These are phyloP conservation scores for Sardina pilchardus DNA, from an alignment of 2,113 vertebrate species.

Conservation along the genomic window DNA sequence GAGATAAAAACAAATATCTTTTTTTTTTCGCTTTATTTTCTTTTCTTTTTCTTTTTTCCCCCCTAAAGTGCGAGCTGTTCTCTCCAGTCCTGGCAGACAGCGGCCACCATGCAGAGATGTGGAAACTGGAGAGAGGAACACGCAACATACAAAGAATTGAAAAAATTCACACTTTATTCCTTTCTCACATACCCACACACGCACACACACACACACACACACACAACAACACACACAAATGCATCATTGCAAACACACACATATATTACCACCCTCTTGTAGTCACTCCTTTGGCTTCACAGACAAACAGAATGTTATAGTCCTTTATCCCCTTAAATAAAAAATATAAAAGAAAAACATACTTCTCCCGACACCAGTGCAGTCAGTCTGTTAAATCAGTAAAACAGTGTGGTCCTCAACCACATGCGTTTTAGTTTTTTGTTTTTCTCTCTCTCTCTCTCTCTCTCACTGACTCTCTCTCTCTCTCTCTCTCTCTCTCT, in stretches of 20 bases:
- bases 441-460: neutral
- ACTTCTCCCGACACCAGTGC: neutral
- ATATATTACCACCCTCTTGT: neutral
- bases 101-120: conserved; percentile 32
- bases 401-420: neutral
- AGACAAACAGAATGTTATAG: neutral
- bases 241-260: neutral
- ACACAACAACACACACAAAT: neutral
- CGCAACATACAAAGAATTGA: conserved; percentile 3
- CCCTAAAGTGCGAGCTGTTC: conserved; percentile 34
- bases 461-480: no score
- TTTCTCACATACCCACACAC: neutral
- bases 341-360: neutral
- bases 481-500: neutral
- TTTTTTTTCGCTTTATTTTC: neutral
- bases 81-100: conserved; percentile 40
- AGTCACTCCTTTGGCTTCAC: neutral
- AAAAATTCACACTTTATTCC: neutral
- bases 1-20: conserved; percentile 31
- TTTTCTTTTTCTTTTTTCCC: conserved; percentile 9
- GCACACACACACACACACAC: neutral
- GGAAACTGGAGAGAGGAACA: conserved; percentile 24
- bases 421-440: neutral
- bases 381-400: neutral
- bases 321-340: neutral